Evolutionary conservation across 2,888 invertebrate genomes (phyloP).

Genomic region (Lepas anatifera): DNA sequence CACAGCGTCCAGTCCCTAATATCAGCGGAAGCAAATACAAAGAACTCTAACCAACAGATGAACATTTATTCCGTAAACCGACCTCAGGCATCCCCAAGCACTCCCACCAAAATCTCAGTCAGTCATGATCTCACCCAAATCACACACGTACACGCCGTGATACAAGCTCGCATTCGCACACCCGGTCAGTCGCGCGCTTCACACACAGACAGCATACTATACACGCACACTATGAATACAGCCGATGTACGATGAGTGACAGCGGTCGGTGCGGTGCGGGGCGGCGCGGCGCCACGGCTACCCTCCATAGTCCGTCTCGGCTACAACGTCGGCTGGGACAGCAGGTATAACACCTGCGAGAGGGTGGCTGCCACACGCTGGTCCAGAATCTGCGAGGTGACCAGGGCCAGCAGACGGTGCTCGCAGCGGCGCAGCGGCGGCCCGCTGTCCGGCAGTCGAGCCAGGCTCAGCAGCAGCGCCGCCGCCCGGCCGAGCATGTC

Average conservation of each 20-base stretch:
- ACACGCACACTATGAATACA: neutral
- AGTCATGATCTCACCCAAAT: no score
- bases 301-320: neutral
- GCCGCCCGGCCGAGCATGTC: slow-evolving; percentile 97
- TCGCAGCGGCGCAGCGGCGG: slow-evolving; percentile 80
- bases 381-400: slow-evolving; percentile 95
- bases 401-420: slow-evolving; percentile 79
- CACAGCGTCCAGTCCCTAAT: no score
- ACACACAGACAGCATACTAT: neutral
- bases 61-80: neutral
- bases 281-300: neutral
- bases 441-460: slow-evolving; percentile 39
- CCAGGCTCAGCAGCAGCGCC: slow-evolving; percentile 77
- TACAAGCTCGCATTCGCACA: no score
- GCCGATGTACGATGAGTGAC: slow-evolving; percentile 1
- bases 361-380: slow-evolving; percentile 40
- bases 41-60: slow-evolving; percentile 11
- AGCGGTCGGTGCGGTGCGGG: neutral
- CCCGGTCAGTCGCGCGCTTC: no score
- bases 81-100: neutral
- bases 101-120: no score
- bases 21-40: no score
- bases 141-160: no score
- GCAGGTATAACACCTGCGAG: slow-evolving; percentile 25
- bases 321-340: neutral